Percentiles rank a stretch among this genome's conserved stretches.
Conservation (phyloP, 2,113 vertebrate species). For the Elanoides forficatus region DNA sequence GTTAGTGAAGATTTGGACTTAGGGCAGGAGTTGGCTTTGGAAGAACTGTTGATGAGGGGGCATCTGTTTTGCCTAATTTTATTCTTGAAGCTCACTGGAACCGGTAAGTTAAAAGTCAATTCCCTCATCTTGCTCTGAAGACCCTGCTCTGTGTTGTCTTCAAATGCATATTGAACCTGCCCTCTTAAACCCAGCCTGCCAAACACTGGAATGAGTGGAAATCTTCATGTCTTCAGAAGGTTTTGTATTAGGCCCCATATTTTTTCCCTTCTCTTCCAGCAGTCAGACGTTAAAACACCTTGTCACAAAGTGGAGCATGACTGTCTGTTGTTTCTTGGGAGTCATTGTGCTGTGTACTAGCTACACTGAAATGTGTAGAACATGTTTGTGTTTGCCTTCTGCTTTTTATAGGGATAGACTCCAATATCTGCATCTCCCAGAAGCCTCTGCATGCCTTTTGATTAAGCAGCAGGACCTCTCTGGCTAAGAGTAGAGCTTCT, state of each 20-base stretch:
- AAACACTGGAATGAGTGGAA: background rate
- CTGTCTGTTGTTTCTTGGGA: background rate
- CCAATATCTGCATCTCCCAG: background rate
- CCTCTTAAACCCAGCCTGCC: background rate
- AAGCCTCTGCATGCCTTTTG: background rate
- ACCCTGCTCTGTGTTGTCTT: background rate
- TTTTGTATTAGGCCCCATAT: background rate
- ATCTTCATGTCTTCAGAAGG: background rate
- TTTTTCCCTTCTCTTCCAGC: background rate
- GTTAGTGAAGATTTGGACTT: background rate
- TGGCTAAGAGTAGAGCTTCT: background rate
- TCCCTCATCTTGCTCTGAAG: background rate
- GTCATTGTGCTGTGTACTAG: background rate
- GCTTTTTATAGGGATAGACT: background rate
- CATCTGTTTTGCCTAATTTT: background rate
- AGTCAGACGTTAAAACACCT: background rate
- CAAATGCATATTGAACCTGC: background rate
- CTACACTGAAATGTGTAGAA: background rate
- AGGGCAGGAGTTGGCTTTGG: background rate
- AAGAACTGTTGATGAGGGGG: background rate
- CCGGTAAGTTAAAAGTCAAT: background rate
- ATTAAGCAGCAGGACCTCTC: background rate
- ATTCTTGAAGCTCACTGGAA: background rate
- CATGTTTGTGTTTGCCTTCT: background rate
- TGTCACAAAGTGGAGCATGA: background rate